phyloP scores from a whole-genome alignment of 2,113 vertebrate genomes.

The Egretta garzetta region DNA sequence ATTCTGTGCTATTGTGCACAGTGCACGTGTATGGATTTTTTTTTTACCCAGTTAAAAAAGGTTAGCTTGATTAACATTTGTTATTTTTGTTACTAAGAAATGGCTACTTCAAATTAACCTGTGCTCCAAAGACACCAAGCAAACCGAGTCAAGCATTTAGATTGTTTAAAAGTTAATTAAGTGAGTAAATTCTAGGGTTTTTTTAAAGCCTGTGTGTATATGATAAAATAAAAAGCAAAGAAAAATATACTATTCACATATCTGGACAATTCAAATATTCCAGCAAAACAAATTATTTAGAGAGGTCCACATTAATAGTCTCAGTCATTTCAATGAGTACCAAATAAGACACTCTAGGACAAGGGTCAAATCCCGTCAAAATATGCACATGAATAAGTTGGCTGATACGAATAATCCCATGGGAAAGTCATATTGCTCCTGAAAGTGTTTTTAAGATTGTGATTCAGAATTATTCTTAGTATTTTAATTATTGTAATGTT shows the following conservation, averaged over 20 bases:
- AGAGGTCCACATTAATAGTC: background rate
- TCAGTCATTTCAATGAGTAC: background rate
- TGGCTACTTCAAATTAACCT: slow-evolving; percentile 57
- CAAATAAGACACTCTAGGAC: background rate
- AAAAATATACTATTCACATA: background rate
- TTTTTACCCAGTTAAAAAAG: slow-evolving; percentile 30
- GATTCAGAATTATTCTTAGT: background rate
- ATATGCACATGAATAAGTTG: background rate
- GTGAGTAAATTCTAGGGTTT: background rate
- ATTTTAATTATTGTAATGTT: background rate
- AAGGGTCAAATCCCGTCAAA: background rate
- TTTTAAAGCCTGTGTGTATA: background rate
- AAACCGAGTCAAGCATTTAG: slow-evolving; percentile 57
- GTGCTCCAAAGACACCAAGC: slow-evolving; percentile 53
- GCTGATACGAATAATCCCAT: background rate
- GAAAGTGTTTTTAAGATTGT: background rate
- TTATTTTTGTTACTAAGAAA: slow-evolving; percentile 65
- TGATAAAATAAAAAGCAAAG: slow-evolving; percentile 13
- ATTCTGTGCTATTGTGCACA: background rate
- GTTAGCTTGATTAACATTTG: slow-evolving; percentile 66
- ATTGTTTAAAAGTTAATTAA: slow-evolving; percentile 63
- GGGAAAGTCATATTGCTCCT: background rate
- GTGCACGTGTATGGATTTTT: background rate
- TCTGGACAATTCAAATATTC: slow-evolving; percentile 20
- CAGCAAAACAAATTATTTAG: background rate